Conservation (phyloP, 2,797 vertebrate species). For the Presbytis comata region DNA sequence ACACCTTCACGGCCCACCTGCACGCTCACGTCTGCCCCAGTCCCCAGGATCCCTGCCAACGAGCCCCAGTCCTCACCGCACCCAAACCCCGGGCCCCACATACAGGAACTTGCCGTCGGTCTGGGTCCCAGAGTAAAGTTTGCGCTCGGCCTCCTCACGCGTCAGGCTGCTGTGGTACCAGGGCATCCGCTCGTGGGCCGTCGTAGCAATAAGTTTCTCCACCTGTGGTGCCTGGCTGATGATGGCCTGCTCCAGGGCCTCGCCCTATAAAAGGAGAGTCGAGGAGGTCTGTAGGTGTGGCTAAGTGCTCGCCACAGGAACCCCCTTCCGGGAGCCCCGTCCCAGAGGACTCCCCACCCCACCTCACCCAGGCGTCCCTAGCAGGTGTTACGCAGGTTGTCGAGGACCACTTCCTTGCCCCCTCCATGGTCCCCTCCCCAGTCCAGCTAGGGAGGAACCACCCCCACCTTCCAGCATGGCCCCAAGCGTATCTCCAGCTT, state of each 20-base stretch:
- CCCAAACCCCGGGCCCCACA: conserved; percentile 74
- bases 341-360: neutral
- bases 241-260: conserved; percentile 96
- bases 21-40: neutral
- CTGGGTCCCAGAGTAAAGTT: conserved; percentile 92
- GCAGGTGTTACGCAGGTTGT: rapidly evolving
- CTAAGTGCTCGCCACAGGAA: neutral
- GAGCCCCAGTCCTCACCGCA: neutral
- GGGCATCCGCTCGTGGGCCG: conserved; percentile 94
- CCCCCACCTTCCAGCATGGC: neutral
- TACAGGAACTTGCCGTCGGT: conserved; percentile 98
- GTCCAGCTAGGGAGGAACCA: neutral
- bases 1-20: neutral
- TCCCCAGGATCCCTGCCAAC: neutral
- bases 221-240: conserved; percentile 97
- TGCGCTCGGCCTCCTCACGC: conserved; percentile 91
- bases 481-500: neutral
- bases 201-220: conserved; percentile 96
- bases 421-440: neutral
- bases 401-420: rapidly evolving
- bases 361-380: too few relatives aligned
- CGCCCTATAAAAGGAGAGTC: conserved; percentile 86
- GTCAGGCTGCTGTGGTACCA: conserved; percentile 92
- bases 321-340: neutral
- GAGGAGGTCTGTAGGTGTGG: neutral